These are phyloP conservation scores for Prunella strophiata DNA, from an alignment of 2,797 vertebrate species.

Conservation along the genomic window DNA sequence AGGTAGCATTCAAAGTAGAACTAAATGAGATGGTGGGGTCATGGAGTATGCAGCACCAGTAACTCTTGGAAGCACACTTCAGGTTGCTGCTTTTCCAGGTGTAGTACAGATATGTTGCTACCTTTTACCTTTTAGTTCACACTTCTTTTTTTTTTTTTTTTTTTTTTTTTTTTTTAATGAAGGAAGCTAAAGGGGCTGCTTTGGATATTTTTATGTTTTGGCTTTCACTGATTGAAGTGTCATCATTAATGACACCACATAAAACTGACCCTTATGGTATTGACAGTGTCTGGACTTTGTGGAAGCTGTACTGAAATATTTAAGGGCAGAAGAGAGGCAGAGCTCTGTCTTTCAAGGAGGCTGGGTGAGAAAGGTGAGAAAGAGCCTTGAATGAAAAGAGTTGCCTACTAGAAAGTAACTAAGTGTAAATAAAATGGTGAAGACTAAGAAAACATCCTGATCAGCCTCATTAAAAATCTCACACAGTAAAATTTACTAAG, in stretches of 20 bases:
- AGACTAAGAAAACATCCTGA: background rate
- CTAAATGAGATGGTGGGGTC: background rate
- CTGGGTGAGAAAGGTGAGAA: background rate
- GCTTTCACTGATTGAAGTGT: background rate
- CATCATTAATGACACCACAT: background rate
- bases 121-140: background rate
- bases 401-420: background rate
- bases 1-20: background rate
- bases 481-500: background rate
- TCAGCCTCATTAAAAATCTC: background rate
- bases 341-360: background rate
- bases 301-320: background rate
- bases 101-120: background rate
- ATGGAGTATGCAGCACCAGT: background rate
- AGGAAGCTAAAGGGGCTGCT: background rate
- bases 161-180: background rate
- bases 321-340: background rate
- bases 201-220: background rate
- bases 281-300: background rate
- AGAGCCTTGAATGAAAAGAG: background rate
- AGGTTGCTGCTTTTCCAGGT: background rate
- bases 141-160: fast-evolving
- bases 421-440: background rate
- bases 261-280: background rate
- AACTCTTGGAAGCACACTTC: background rate